Evolutionary conservation across 2,797 vertebrate genomes (phyloP).

Genomic region (Coregonus sp.): DNA sequence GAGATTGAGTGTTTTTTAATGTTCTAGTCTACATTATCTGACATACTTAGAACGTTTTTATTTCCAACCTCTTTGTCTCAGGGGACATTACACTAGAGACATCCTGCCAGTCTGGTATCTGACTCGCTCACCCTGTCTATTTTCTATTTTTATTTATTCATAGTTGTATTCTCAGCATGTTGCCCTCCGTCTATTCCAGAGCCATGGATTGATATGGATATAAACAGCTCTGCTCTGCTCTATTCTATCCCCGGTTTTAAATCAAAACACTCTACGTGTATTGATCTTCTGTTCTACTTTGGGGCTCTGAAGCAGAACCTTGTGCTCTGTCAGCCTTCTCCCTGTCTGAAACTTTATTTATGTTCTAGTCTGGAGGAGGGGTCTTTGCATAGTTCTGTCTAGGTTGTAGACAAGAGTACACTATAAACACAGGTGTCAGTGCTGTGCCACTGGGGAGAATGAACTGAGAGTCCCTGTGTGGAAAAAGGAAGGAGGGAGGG

Average conservation of each 20-base stretch:
- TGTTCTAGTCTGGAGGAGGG: neutral
- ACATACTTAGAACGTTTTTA: neutral
- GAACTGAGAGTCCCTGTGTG: conserved; percentile 6
- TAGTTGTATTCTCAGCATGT: neutral
- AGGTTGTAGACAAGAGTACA: neutral
- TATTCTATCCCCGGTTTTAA: no score
- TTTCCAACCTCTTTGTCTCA: neutral
- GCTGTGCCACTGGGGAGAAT: conserved; percentile 7
- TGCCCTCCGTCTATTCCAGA: neutral
- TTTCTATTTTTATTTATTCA: no score
- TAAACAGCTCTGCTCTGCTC: no score
- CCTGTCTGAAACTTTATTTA: neutral
- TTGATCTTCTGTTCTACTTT: neutral
- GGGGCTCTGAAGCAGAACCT: neutral
- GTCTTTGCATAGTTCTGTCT: conserved; percentile 1
- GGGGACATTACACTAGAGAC: neutral
- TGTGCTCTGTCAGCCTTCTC: neutral
- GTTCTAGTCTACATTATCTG: neutral
- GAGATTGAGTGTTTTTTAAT: no score
- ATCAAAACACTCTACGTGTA: neutral
- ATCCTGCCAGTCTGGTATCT: neutral
- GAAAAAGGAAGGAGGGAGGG: conserved; percentile 35
- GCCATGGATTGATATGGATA: no score
- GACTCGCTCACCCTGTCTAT: neutral
- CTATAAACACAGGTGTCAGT: conserved; percentile 38